Base-by-base conservation (phyloP, 2,888 invertebrate genomes). In the Serrognathus titanus region DNA sequence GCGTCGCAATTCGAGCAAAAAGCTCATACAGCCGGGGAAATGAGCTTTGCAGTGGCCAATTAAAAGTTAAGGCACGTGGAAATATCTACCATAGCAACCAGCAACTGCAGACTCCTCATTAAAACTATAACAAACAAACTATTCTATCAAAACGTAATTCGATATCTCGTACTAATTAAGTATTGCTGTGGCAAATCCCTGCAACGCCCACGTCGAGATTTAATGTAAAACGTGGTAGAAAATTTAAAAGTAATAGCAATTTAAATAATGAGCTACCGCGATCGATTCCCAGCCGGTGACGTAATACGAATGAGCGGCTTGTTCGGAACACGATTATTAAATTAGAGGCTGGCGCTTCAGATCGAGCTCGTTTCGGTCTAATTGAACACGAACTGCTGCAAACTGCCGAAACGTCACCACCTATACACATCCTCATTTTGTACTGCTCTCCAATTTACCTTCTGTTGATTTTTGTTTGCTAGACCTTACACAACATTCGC, bases 261-360 rank as follows among this genome's bases (percentile, higher is more conserved):
- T 67, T 66, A 60, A 62, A 62, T 66, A 66, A 67, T 65, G 66
- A 66, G 63, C 63, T 60, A 64, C 60, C 60, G 62, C 56, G 51
- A 62, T 64, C 64, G 61, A 63, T 63, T 53, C 41, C n/a, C 39
- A 50, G 50, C 7, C 54, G 50, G 51, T 58, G 61, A 61, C 58
- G 58, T 52, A 56, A 59, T 55, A 55, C 58, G 59, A 57, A 53
- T 51, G 61, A 61, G 52, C 59, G 61, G 58, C 61, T 59, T 58
- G 61, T 61, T 61, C 58, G 58, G 52, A 56, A 51, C 24, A 31
- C 58, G 61, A 61, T 61, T 61, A 61, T 61, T 61, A 61, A 61
- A 61, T 61, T 61, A 61, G 48, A 56, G 53, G 50, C 61, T 56
- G 56, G 61, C 55, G 61, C 61, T 61, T 58, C 61, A 59, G 58